These are phyloP conservation scores for Elgaria multicarinata DNA, from an alignment of 2,113 vertebrate genomes.

Conservation along the genomic window DNA sequence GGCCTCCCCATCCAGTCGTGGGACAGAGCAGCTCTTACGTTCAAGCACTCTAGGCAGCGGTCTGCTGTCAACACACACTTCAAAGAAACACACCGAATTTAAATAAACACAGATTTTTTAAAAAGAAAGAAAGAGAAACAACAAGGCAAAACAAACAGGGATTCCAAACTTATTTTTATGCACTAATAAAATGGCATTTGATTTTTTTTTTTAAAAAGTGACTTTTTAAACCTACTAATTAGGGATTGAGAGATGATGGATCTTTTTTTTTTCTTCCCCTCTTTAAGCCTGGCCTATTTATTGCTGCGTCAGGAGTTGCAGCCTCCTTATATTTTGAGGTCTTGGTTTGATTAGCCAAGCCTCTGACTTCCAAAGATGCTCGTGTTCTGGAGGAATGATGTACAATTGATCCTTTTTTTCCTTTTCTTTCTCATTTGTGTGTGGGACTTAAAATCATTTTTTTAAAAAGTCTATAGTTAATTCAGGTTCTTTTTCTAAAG, in stretches of 20 bases:
- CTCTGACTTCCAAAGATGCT: constrained; percentile 63
- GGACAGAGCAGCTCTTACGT: background rate
- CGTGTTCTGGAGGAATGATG: background rate
- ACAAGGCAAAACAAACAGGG: constrained; percentile 50
- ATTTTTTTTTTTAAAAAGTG: constrained; percentile 22
- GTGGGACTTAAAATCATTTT: constrained; percentile 3
- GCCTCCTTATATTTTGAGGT: constrained; percentile 15
- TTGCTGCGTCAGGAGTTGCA: constrained; percentile 40
- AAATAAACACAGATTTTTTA: constrained; percentile 30
- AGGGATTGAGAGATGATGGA: constrained; percentile 32
- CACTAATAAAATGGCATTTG: constrained; percentile 62
- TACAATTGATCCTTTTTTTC: constrained; percentile 29
- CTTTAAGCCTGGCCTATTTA: constrained; percentile 37
- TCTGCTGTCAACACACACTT: background rate
- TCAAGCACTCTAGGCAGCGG: background rate
- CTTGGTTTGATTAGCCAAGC: constrained; percentile 6
- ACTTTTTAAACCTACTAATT: constrained; percentile 40
- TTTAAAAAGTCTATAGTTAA: constrained; percentile 10
- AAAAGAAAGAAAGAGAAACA: background rate
- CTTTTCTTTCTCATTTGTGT: background rate
- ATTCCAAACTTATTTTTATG: constrained; percentile 73
- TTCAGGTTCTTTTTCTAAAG: constrained; percentile 36
- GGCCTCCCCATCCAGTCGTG: fast-evolving
- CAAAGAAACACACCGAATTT: background rate
- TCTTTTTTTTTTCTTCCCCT: no score